Base-by-base conservation (phyloP, 1,140 invertebrate genomes). In the Diorhabda carinulata region DNA sequence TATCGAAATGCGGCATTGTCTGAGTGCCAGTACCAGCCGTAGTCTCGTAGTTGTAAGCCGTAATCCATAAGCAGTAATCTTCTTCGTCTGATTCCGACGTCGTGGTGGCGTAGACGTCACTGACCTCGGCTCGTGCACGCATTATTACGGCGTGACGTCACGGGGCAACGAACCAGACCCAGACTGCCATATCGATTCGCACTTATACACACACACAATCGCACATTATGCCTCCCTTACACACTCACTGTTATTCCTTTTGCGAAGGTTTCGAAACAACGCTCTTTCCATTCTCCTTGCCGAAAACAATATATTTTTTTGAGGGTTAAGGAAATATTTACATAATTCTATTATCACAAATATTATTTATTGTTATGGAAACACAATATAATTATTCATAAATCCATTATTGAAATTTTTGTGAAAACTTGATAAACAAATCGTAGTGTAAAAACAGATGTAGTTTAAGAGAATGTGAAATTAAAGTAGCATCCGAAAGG, bases 111-210 rank as follows among this genome's bases (percentile, higher is more conserved):
- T 52, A 52, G 47, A 64, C 63, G 63, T 52, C 63, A 64, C 63
- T 64, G 63, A 64, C 63, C 63, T 64, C 63, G 52, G 25, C 63
- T 41, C 63, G 52, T 62, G 63, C 63, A 64, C 63, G 63, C 63
- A 64, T 57, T 56, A 64, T 64, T 64, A 64, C 63, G 47, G 44
- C 63, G 10, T 64, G 63, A 64, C 63, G 63, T 64, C 63, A 64
- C 63, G 63, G 63, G 63, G 63, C 63, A 64, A 64, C 63, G 63
- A 64, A 64, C 63, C 63, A 64, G 63, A 64, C 63, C 63, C 63
- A 64, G 63, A 64, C 63, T 64, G 63, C 43, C 43, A 64, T 64
- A 64, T 64, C 63, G 63, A 64, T 64, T 64, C 43, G 43, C 61
- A 62, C 41, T 43, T 41, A 43, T 10, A 25, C 25, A 25, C 47